Percentiles rank a stretch among this genome's conserved stretches.
Evolutionary conservation across 1,140 invertebrate genomes (phyloP).

Genomic region (Doryteuthis pealeii): DNA sequence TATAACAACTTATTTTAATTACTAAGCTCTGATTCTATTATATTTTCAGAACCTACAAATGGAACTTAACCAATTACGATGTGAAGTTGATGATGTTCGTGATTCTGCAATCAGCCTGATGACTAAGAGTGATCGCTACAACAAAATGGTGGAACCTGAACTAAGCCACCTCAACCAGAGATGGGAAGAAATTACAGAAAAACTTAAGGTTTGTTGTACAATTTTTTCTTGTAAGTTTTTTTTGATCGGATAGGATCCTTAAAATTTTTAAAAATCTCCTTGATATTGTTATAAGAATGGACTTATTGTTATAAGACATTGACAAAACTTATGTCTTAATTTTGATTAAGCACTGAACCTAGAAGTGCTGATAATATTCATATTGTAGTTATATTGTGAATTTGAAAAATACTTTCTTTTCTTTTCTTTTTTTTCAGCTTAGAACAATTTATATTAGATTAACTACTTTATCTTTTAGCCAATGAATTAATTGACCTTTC

Average conservation of each 20-base stretch:
- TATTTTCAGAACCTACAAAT: constrained; percentile 40
- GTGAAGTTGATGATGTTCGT: constrained; percentile 54
- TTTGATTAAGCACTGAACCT: too few relatives aligned
- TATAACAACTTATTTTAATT: too few relatives aligned
- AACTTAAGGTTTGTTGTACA: constrained; percentile 59
- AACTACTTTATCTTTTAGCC: too few relatives aligned
- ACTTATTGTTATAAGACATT: too few relatives aligned
- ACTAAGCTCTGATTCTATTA: too few relatives aligned
- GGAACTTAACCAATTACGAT: constrained; percentile 44
- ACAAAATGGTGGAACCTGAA: constrained; percentile 60
- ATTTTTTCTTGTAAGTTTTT: background rate
- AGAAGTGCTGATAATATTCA: too few relatives aligned
- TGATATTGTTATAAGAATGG: background rate
- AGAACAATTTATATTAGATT: too few relatives aligned
- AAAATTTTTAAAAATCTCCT: background rate
- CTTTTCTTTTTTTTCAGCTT: too few relatives aligned
- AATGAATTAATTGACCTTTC: too few relatives aligned
- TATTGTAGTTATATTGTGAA: too few relatives aligned
- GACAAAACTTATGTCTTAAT: too few relatives aligned
- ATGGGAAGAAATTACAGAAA: constrained; percentile 58
- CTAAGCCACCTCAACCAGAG: constrained; percentile 59
- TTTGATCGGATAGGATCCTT: background rate
- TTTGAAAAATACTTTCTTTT: too few relatives aligned
- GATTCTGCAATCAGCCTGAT: constrained; percentile 57
- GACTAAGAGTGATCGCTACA: constrained; percentile 51